phyloP scores from a whole-genome alignment of 1,140 invertebrate species.

The Drosophila varians region DNA sequence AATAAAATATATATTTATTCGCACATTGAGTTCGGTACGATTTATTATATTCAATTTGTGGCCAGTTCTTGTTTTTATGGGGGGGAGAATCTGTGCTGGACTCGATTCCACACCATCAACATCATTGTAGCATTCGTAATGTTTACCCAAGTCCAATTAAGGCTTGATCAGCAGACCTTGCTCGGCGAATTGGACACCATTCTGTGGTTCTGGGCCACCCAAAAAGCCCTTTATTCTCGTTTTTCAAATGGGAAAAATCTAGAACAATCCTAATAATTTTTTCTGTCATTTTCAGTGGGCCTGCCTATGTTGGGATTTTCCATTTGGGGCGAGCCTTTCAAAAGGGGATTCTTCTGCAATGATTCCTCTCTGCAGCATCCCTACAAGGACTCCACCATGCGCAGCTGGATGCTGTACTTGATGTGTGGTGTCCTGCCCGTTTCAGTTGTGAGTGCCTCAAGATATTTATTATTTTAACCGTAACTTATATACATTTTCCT shows the following conservation, averaged over 20 bases:
- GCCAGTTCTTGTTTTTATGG: conserved; percentile 17
- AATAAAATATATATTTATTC: conserved; percentile 39
- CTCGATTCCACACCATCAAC: conserved; percentile 42
- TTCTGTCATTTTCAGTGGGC: conserved; percentile 87
- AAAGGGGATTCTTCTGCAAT: conserved; percentile 97
- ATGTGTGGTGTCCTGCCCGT: conserved; percentile 89
- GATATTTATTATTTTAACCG: too few relatives aligned
- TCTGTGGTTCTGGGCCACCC: conserved; percentile 29
- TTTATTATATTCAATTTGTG: conserved; percentile 60
- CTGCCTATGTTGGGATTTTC: conserved; percentile 89
- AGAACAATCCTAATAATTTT: not conserved
- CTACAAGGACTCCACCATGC: conserved; percentile 91
- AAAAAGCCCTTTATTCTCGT: conserved; percentile 5
- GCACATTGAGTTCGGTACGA: conserved; percentile 52
- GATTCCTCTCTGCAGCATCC: conserved; percentile 96
- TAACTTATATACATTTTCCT: not conserved
- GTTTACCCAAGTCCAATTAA: conserved; percentile 71
- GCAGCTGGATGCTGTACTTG: conserved; percentile 90
- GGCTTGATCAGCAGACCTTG: conserved; percentile 68
- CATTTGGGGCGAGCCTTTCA: conserved; percentile 90
- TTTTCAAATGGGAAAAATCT: not conserved
- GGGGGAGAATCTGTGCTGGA: conserved; percentile 34
- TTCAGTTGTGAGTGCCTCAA: conserved; percentile 87
- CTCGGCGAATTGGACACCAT: conserved; percentile 55
- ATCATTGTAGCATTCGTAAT: conserved; percentile 33